Conservation (phyloP, 2,888 invertebrate genomes). For the Hoplodrina blanda region DNA sequence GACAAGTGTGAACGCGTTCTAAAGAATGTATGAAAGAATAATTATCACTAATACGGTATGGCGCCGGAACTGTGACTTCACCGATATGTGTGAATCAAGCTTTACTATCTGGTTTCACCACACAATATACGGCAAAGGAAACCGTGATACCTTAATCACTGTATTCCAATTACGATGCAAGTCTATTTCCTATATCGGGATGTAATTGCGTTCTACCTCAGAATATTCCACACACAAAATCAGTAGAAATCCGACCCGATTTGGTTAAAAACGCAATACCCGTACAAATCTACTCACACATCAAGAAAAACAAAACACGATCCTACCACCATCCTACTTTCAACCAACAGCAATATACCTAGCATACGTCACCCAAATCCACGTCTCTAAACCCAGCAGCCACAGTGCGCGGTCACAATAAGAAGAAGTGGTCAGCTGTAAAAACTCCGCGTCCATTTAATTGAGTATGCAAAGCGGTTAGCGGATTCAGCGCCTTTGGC, state of each 20-base stretch:
- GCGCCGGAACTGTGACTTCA: too few species aligned
- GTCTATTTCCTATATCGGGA: background rate
- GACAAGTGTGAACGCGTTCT: too few species aligned
- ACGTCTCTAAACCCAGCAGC: slow-evolving; percentile 18
- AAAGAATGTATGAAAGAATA: too few species aligned
- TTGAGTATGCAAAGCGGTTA: slow-evolving; percentile 67
- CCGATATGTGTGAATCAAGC: too few species aligned
- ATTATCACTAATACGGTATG: too few species aligned
- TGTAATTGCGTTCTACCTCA: too few species aligned
- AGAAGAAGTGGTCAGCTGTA: slow-evolving; percentile 55
- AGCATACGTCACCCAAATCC: slow-evolving; percentile 35
- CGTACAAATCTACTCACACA: background rate
- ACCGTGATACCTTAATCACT: slow-evolving; percentile 23
- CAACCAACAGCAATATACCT: slow-evolving; percentile 17
- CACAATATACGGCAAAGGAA: background rate
- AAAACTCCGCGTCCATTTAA: slow-evolving; percentile 60
- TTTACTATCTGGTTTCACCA: background rate
- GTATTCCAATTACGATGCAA: slow-evolving; percentile 8
- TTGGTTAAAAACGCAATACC: background rate
- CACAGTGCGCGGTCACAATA: slow-evolving; percentile 34
- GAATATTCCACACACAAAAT: too few species aligned
- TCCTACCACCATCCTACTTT: background rate
- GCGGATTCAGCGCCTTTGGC: slow-evolving; percentile 50
- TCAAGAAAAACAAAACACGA: slow-evolving; percentile 23
- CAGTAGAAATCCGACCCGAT: background rate